These are phyloP conservation scores for Disparrhopalites patrizii DNA, from an alignment of 2,888 invertebrate species.

Conservation along the genomic window DNA sequence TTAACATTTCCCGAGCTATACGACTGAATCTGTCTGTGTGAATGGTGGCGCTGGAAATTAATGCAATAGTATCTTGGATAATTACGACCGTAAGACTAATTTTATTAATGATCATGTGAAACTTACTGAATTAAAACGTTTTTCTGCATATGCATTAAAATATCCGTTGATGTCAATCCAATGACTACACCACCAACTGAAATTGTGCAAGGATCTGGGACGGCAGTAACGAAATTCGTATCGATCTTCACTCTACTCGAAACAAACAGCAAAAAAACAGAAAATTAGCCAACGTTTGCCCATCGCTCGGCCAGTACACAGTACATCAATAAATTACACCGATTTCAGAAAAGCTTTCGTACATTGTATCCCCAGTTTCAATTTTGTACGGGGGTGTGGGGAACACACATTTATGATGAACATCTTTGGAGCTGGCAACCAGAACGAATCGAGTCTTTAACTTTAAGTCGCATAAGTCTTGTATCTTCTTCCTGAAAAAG, in stretches of 20 bases:
- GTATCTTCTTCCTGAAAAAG: conserved; percentile 68
- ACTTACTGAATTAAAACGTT: conserved; percentile 72
- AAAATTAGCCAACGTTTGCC: too few species aligned
- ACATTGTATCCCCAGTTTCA: not conserved
- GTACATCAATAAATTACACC: conserved; percentile 3
- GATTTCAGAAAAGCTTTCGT: too few species aligned
- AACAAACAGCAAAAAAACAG: not conserved
- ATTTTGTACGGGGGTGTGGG: conserved; percentile 71
- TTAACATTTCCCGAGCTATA: conserved; percentile 67
- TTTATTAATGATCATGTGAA: conserved; percentile 9
- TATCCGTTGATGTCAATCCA: conserved; percentile 76
- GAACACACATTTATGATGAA: conserved; percentile 71
- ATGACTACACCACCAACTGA: conserved; percentile 71
- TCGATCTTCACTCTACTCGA: conserved; percentile 14
- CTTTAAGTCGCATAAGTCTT: conserved; percentile 61
- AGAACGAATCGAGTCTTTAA: conserved; percentile 64
- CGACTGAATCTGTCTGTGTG: conserved; percentile 67
- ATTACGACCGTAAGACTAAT: not conserved
- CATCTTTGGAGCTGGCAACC: conserved; percentile 72
- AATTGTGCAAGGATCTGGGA: conserved; percentile 77
- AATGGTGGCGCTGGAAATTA: conserved; percentile 22
- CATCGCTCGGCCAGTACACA: not conserved
- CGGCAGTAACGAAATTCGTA: conserved; percentile 56
- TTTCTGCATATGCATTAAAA: conserved; percentile 74
- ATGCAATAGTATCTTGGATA: not conserved